Conservation (phyloP, 92 coral and sea anemone species). For the Epizoanthus illoricatus region DNA sequence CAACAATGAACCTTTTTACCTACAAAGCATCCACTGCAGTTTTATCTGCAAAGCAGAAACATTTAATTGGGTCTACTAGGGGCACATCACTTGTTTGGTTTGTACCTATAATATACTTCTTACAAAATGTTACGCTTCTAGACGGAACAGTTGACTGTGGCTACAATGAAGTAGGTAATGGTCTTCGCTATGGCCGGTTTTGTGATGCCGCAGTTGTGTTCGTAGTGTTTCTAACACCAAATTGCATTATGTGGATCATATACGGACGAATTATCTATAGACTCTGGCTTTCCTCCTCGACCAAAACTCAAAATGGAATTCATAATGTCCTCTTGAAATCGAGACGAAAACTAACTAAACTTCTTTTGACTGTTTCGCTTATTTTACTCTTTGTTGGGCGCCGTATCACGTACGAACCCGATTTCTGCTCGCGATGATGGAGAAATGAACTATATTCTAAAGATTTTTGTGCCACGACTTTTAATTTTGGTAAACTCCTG, state of each 20-base stretch:
- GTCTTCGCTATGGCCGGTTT: slow-evolving; percentile 28
- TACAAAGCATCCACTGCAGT: slow-evolving; percentile 11
- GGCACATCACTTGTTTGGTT: slow-evolving; percentile 19
- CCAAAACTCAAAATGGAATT: neutral
- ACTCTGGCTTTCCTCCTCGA: slow-evolving; percentile 40
- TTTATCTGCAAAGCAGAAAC: slow-evolving; percentile 1
- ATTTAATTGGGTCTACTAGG: slow-evolving; percentile 38
- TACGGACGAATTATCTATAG: slow-evolving; percentile 46
- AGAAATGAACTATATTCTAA: slow-evolving; percentile 20
- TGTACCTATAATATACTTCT: slow-evolving; percentile 36
- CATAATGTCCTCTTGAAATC: slow-evolving; percentile 36
- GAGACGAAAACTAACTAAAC: slow-evolving; percentile 46
- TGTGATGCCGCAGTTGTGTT: slow-evolving; percentile 49
- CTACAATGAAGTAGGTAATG: neutral
- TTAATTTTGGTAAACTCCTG: slow-evolving; percentile 48
- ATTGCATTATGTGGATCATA: slow-evolving; percentile 29
- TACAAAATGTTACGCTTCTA: slow-evolving; percentile 36
- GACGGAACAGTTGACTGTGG: slow-evolving; percentile 42
- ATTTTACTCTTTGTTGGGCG: slow-evolving; percentile 47
- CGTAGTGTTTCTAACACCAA: slow-evolving; percentile 41
- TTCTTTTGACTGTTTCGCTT: slow-evolving; percentile 35
- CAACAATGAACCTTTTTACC: slow-evolving; percentile 42
- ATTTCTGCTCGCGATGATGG: slow-evolving; percentile 22
- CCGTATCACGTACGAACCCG: slow-evolving; percentile 49
- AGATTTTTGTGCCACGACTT: slow-evolving; percentile 46